A percentile compares a stretch with the other conserved stretches of the same genome.
phyloP scores from a whole-genome alignment of 2,888 invertebrate species.

The Stenichneumon culpator region DNA sequence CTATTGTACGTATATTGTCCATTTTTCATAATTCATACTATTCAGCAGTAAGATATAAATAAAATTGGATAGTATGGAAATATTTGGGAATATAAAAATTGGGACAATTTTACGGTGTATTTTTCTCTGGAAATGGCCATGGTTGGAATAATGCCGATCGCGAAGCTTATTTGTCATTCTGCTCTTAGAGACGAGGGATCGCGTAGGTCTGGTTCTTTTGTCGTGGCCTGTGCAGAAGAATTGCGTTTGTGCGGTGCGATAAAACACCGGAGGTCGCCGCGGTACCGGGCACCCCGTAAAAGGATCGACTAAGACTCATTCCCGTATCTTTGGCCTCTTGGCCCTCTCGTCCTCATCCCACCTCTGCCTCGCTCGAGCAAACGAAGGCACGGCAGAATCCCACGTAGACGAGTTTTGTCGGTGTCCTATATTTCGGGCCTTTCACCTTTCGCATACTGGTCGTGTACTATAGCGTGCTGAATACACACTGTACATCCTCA shows the following conservation, averaged over 20 bases:
- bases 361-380: conserved; percentile 23
- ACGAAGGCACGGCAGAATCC: conserved; percentile 71
- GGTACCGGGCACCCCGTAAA: conserved; percentile 77
- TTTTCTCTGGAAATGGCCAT: no score
- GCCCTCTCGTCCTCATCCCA: conserved; percentile 67
- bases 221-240: conserved; percentile 58
- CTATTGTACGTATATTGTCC: no score
- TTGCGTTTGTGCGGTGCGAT: conserved; percentile 47
- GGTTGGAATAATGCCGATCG: conserved; percentile 7
- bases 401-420: conserved; percentile 81
- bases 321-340: conserved; percentile 66
- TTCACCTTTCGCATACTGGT: conserved; percentile 79
- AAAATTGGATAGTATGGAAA: no score
- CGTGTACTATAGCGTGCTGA: conserved; percentile 36
- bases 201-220: conserved; percentile 34
- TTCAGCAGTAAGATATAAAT: no score
- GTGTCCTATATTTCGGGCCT: conserved; percentile 83
- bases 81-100: no score
- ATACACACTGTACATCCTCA: conserved; percentile 57
- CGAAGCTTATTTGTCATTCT: conserved; percentile 71
- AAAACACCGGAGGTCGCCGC: conserved; percentile 55
- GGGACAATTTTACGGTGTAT: no score
- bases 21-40: no score
- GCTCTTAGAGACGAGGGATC: conserved; percentile 64
- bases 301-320: conserved; percentile 78